phyloP scores from a whole-genome alignment of 2,888 invertebrate species.

The Coelinius sp. region DNA sequence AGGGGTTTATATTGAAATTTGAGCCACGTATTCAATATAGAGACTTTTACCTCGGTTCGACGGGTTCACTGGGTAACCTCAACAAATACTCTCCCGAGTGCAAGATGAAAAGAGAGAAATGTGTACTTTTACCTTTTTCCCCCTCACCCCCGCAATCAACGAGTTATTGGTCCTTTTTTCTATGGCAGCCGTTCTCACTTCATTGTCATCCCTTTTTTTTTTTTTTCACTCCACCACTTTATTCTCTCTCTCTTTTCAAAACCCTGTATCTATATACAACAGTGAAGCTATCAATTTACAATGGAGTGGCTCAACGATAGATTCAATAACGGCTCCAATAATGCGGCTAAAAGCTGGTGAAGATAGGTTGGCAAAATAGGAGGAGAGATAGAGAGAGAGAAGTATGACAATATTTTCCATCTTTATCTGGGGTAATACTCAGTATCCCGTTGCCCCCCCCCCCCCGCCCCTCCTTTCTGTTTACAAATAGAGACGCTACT shows the following conservation, averaged over 20 bases:
- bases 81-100: conserved; percentile 27
- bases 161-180: conserved; percentile 2
- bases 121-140: conserved; percentile 30
- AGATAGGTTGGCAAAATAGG: neutral
- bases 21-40: conserved; percentile 67
- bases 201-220: neutral
- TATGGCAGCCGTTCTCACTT: neutral
- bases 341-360: conserved; percentile 11
- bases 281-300: conserved; percentile 52
- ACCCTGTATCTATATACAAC: neutral
- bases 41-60: conserved; percentile 55
- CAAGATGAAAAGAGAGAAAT: neutral
- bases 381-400: conserved; percentile 3
- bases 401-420: conserved; percentile 6
- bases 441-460: neutral
- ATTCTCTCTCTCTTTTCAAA: neutral
- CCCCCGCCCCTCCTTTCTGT: neutral
- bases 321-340: conserved; percentile 45
- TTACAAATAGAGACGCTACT: neutral
- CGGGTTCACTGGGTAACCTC: conserved; percentile 35
- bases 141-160: conserved; percentile 31
- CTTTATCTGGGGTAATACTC: neutral
- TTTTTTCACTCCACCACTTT: no score
- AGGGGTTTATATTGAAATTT: conserved; percentile 58
- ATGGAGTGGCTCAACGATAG: conserved; percentile 50